A percentile compares a stretch with the other conserved stretches of the same genome.
These are phyloP conservation scores for Drosophila tanythrix DNA, from an alignment of 2,888 invertebrate genomes.

Conservation along the genomic window DNA sequence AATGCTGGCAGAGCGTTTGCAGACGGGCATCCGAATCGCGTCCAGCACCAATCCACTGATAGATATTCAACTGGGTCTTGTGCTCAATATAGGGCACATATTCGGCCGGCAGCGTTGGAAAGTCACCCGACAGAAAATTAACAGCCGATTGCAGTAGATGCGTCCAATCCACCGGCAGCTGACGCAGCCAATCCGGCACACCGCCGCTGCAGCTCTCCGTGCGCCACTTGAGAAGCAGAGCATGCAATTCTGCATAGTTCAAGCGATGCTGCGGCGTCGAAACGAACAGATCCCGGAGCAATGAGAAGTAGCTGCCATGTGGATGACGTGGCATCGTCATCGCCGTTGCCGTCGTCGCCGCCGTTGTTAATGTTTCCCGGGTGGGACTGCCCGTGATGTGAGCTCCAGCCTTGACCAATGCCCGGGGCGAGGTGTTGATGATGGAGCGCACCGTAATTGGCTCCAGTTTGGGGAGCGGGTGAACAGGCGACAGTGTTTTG, in stretches of 20 bases:
- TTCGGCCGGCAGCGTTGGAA: slow-evolving; percentile 92
- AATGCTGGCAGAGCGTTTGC: slow-evolving; percentile 90
- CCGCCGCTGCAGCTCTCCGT: slow-evolving; percentile 83
- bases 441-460: slow-evolving; percentile 51
- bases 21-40: slow-evolving; percentile 94
- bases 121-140: slow-evolving; percentile 93
- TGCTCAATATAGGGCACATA: slow-evolving; percentile 95
- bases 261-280: slow-evolving; percentile 94
- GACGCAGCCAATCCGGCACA: slow-evolving; percentile 87
- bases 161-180: slow-evolving; percentile 88
- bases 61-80: slow-evolving; percentile 89
- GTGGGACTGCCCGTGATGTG: slow-evolving; percentile 72
- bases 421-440: slow-evolving; percentile 25
- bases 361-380: slow-evolving; percentile 21
- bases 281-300: slow-evolving; percentile 94
- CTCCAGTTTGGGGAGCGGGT: slow-evolving; percentile 71
- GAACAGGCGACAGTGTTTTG: slow-evolving; percentile 26
- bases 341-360: slow-evolving; percentile 68
- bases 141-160: slow-evolving; percentile 91
- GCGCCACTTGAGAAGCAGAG: slow-evolving; percentile 90
- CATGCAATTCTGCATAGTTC: slow-evolving; percentile 90
- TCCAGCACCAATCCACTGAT: slow-evolving; percentile 95
- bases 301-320: slow-evolving; percentile 93
- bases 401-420: slow-evolving; percentile 27
- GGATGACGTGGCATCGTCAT: slow-evolving; percentile 86